Evolutionary conservation across 1,140 invertebrate species (phyloP), one percentile per base, ranked within the genome.

Genomic region (Drosophila lini): DNA sequence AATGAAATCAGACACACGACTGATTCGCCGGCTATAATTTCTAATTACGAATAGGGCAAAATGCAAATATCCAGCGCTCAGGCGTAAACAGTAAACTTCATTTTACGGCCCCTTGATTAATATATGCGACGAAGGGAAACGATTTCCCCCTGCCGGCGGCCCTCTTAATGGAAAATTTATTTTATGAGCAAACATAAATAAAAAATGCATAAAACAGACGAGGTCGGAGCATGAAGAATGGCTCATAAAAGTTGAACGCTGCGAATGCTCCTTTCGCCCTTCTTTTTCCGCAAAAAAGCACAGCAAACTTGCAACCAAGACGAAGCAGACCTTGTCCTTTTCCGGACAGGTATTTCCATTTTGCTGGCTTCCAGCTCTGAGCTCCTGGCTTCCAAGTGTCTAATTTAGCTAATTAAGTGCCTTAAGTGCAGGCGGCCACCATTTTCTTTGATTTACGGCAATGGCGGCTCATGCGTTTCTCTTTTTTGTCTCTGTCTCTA

Each of bases 81-180:
- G 40, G 40, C 40, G 81, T 67, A 70, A 84, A 70, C 75, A 56
- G 60, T 59, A 71, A 78, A 80, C 60, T 83, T 86, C 56, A 41
- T 65, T 80, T 88, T 83, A 88, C 44, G 79, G 62, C 52, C 69
- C 40, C 81, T 81, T 86, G 59, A 88, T 88, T 79, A 76, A 85
- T 88, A 79, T 73, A 63, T 63, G 52, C 55, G 38, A 50, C 32
- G 60, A 81, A 60, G 61, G 44, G 41, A 36, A 63, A 50, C 41
- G 47, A 63, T 86, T 73, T 74, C 36, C 52, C 13, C 25, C 6
- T 16, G 16, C 32, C 34, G 57, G 58, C 65, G 64, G 64, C 36
- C 36, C 63, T 81, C 62, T 82, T 88, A 88, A 88, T 88, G 83
- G 83, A 78, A 89, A 89, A 89, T 88, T 63, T 89, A 80, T 81